Evolutionary conservation across 1,140 invertebrate genomes (phyloP), one percentile per base, ranked within the genome.

Genomic region (Laodelphax striatellus): DNA sequence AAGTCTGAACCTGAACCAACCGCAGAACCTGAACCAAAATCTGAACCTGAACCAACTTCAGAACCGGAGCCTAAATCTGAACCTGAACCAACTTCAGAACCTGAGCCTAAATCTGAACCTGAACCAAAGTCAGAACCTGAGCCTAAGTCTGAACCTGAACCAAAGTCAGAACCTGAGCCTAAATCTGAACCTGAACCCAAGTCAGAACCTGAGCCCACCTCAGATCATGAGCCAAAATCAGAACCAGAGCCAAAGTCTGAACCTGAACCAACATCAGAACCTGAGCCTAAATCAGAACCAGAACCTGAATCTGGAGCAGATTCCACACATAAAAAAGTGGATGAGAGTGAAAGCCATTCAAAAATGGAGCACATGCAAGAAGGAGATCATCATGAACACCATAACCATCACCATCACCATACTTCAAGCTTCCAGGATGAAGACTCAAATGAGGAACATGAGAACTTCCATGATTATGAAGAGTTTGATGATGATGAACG

Each of bases 131-230:
- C 57, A 55, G 68, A 55, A 62, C 53, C 68, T 8, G 62, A 63
- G 57, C 62, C 66, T 16, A 65, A 70, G 55, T 65, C 68, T 43
- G 66, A 64, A 61, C 58, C 68, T 5, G 53, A 54, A 55, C 17
- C 59, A 11, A 63, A 70, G 38, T 34, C 63, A 10, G 62, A 65
- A 55, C 64, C 66, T n/a, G 61, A 59, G 61, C 56, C 67, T 10
- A 59, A 31, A 24, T 34, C 61, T 10, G 63, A 67, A 28, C 57
- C 60, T n/a, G 58, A 56, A 38, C 50, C 61, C 11, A 70, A 71
- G 63, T 66, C 72, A 22, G 66, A 67, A 58, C 63, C 69, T 8
- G 64, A 69, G 68, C 58, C 70, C 8, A 65, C 65, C 65, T 46
- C 63, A 13, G 66, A 67, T 56, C 63, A 67, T 21, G 67, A 70